A percentile compares a stretch with the other conserved stretches of the same genome.
Evolutionary conservation across 2,113 vertebrate species (phyloP).

Genomic region (Pogonocichla stellata): DNA sequence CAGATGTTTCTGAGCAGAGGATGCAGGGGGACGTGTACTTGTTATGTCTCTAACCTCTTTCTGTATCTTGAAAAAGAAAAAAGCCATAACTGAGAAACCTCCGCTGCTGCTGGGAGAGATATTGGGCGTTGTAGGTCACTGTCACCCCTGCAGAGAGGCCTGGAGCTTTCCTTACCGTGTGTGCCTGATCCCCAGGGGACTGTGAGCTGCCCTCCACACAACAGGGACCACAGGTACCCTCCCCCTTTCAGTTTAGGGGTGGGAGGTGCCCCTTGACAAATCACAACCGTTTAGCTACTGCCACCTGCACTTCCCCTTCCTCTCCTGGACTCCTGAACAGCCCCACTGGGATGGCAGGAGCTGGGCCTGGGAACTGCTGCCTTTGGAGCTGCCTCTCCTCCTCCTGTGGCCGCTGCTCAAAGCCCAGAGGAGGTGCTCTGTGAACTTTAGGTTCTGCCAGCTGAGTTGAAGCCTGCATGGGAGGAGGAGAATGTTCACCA

Average conservation of each 20-base stretch:
- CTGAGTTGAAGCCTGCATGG: background rate
- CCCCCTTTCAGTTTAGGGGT: background rate
- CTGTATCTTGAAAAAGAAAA: background rate
- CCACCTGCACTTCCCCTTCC: background rate
- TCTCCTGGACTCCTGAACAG: background rate
- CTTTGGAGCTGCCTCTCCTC: background rate
- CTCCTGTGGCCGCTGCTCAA: background rate
- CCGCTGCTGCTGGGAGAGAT: constrained; percentile 30
- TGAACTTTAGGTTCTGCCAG: background rate
- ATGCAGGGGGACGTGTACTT: background rate
- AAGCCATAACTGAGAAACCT: constrained; percentile 62
- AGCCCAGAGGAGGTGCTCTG: background rate
- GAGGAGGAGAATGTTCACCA: constrained; percentile 31
- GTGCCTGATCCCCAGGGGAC: constrained; percentile 65
- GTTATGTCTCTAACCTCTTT: background rate
- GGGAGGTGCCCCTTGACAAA: background rate
- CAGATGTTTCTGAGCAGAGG: background rate
- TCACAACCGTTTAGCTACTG: constrained; percentile 13
- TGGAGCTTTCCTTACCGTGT: constrained; percentile 26
- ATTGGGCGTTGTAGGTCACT: constrained; percentile 48
- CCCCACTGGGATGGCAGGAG: background rate
- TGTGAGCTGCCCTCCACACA: constrained; percentile 12
- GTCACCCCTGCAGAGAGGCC: constrained; percentile 62
- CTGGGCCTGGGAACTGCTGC: background rate
- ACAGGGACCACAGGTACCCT: background rate